Evolutionary conservation across 2,797 vertebrate genomes (phyloP).

Genomic region (Protonibea diacanthus): DNA sequence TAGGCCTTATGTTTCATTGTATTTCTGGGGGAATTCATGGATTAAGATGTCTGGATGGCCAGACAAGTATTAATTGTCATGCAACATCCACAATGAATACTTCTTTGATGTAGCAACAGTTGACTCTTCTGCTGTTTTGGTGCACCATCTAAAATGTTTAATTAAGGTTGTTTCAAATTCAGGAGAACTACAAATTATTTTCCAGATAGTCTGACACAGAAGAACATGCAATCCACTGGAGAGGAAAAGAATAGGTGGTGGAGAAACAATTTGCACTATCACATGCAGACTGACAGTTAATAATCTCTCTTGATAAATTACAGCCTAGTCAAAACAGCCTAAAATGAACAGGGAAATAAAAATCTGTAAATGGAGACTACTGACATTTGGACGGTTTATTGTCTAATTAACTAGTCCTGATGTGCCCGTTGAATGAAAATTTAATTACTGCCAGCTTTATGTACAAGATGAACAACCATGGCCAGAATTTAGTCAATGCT

Average conservation of each 20-base stretch:
- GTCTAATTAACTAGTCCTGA: slow-evolving; percentile 59
- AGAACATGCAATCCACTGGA: slow-evolving; percentile 20
- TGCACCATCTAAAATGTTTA: slow-evolving; percentile 49
- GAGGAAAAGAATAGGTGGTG: slow-evolving; percentile 34
- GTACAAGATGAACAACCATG: slow-evolving; percentile 16
- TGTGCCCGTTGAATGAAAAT: slow-evolving; percentile 47
- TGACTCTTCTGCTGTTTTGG: slow-evolving; percentile 28
- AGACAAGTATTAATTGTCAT: background rate
- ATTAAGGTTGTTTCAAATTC: slow-evolving; percentile 68
- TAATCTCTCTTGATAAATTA: slow-evolving; percentile 69
- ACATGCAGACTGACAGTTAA: slow-evolving; percentile 56
- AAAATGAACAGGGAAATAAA: slow-evolving; percentile 56
- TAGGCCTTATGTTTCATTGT: background rate
- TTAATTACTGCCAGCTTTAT: slow-evolving; percentile 45
- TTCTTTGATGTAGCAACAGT: slow-evolving; percentile 21
- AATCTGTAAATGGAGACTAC: slow-evolving; percentile 39
- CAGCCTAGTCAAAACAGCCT: slow-evolving; percentile 48
- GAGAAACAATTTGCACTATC: slow-evolving; percentile 52
- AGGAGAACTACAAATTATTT: slow-evolving; percentile 56
- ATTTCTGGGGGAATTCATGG: background rate
- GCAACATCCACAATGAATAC: too few relatives aligned
- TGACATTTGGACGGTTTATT: slow-evolving; percentile 49
- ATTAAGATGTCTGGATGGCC: background rate
- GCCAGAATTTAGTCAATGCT: slow-evolving; percentile 25
- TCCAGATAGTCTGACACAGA: slow-evolving; percentile 34